Percentiles rank a stretch among this genome's conserved stretches.
Evolutionary conservation across 2,113 vertebrate genomes (phyloP).

Genomic region (Leucopsar rothschildi): DNA sequence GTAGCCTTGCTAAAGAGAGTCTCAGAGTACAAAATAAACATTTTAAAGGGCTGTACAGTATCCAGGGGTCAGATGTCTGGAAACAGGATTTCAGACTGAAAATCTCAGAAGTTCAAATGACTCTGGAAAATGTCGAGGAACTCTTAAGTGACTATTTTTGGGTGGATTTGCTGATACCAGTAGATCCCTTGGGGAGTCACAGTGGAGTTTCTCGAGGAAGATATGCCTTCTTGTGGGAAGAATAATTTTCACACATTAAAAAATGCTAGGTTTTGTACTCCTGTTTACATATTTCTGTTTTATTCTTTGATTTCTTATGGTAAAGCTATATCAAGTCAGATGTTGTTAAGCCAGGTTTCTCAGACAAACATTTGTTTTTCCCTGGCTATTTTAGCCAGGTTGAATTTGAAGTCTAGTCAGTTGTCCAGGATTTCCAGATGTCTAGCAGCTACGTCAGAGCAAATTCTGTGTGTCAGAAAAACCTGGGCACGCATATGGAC

Average conservation of each 20-base stretch:
- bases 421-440: neutral
- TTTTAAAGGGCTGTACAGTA: neutral
- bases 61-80: slow-evolving; percentile 17
- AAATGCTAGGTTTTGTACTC: neutral
- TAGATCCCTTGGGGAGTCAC: neutral
- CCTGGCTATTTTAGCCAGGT: neutral
- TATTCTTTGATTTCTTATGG: neutral
- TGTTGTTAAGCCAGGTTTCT: neutral
- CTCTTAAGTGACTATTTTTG: neutral
- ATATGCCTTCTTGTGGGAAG: neutral
- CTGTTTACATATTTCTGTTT: neutral
- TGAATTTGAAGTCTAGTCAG: neutral
- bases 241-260: neutral
- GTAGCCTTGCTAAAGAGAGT: neutral
- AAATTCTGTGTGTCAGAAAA: neutral
- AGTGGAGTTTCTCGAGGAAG: neutral
- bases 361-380: neutral
- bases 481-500: neutral
- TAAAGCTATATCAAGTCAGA: neutral
- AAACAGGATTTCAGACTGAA: slow-evolving; percentile 36
- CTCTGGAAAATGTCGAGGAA: neutral
- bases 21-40: slow-evolving; percentile 19
- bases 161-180: slow-evolving; percentile 14
- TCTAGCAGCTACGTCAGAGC: neutral
- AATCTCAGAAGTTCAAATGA: slow-evolving; percentile 19